Conservation (phyloP, 1,140 invertebrate species). For the Achatina immaculata region DNA sequence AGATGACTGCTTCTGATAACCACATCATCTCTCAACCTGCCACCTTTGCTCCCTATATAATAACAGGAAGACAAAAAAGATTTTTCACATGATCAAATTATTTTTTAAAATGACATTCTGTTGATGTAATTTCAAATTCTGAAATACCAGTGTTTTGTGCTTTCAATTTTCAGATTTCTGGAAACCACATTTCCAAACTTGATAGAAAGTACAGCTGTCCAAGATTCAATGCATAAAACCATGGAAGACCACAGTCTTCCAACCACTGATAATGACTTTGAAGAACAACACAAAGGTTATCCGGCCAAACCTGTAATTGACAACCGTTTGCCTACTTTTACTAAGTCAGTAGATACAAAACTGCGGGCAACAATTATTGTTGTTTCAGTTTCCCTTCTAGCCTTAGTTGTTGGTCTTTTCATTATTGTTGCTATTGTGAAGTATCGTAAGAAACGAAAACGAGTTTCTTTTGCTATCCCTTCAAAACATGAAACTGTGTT, state of each 20-base stretch:
- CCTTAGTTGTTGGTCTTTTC: constrained; percentile 7
- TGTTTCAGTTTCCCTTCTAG: neutral
- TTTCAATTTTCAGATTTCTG: too few species aligned
- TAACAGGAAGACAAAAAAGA: too few species aligned
- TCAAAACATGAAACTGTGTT: neutral
- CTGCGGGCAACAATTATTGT: neutral
- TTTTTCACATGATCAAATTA: too few species aligned
- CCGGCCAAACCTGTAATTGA: neutral
- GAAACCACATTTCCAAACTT: too few species aligned
- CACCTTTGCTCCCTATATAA: too few species aligned
- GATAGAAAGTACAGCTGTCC: neutral
- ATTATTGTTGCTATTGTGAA: neutral
- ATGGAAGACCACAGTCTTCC: neutral
- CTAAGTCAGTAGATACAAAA: neutral
- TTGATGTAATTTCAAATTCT: too few species aligned
- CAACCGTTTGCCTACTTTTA: constrained; percentile 22
- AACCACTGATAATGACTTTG: neutral
- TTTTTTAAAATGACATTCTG: too few species aligned
- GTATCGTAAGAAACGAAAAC: neutral
- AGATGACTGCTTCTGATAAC: too few species aligned
- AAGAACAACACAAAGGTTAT: neutral
- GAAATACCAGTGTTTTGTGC: too few species aligned
- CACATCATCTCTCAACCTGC: too few species aligned
- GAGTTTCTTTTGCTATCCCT: neutral
- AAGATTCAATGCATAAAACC: neutral